Percentiles rank a stretch among this genome's conserved stretches.
Evolutionary conservation across 2,797 vertebrate species (phyloP).

Genomic region (Melanotaenia parkinsoni): DNA sequence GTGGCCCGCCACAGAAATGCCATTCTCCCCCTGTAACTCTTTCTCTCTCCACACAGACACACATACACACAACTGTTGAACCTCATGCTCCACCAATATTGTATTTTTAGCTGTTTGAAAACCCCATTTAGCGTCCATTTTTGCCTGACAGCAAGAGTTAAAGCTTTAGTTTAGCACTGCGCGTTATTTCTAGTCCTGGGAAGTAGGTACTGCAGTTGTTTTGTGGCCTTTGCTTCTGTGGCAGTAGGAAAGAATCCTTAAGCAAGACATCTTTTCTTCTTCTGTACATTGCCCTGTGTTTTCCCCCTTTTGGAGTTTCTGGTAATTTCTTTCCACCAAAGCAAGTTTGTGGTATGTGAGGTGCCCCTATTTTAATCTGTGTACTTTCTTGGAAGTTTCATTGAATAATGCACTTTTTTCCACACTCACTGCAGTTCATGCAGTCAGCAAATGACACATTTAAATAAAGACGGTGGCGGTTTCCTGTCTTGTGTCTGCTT

Average conservation of each 20-base stretch:
- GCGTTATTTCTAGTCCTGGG: conserved; percentile 65
- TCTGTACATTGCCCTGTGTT: conserved; percentile 34
- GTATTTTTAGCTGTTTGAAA: conserved; percentile 82
- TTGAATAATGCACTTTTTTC: conserved; percentile 17
- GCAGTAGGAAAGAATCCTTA: conserved; percentile 39
- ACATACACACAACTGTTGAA: conserved; percentile 67
- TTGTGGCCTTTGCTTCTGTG: conserved; percentile 58
- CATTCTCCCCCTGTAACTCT: conserved; percentile 58
- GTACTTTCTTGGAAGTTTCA: conserved; percentile 38
- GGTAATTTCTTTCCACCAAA: conserved; percentile 49
- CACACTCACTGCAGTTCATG: conserved; percentile 15
- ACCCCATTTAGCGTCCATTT: conserved; percentile 67
- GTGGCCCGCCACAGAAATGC: conserved; percentile 76
- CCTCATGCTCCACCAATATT: conserved; percentile 72
- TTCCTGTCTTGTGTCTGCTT: conserved; percentile 36
- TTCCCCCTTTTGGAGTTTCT: conserved; percentile 49
- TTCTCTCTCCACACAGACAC: conserved; percentile 23
- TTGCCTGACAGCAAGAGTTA: conserved; percentile 74
- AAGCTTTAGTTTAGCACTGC: conserved; percentile 79
- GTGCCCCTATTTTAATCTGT: conserved; percentile 63
- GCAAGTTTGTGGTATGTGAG: conserved; percentile 59
- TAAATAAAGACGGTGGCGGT: conserved; percentile 37
- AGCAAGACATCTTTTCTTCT: conserved; percentile 24
- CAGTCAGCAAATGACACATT: conserved; percentile 47
- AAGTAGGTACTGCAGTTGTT: conserved; percentile 72